Evolutionary conservation across 2,113 vertebrate species (phyloP).

Genomic region (Suncus etruscus): DNA sequence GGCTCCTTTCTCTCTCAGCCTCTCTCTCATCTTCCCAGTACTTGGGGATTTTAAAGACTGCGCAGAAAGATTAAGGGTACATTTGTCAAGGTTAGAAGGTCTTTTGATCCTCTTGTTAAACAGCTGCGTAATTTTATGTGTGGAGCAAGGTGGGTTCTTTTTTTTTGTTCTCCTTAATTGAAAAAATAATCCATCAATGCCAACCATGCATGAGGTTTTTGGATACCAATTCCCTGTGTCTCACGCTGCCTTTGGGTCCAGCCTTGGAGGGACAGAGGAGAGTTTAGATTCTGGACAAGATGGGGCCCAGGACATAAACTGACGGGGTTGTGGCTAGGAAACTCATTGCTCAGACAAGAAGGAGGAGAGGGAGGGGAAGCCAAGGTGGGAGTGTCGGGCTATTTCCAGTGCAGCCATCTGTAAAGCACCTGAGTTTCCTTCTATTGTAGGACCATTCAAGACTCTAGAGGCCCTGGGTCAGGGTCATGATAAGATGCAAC

Average conservation of each 20-base stretch:
- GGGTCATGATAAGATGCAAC: no score
- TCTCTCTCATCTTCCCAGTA: conserved; percentile 39
- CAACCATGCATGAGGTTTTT: not conserved
- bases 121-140: conserved; percentile 44
- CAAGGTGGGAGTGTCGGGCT: no score
- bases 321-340: no score
- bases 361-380: no score
- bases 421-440: no score
- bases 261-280: not conserved
- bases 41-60: conserved; percentile 53
- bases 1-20: conserved; percentile 19
- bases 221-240: not conserved
- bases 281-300: no score
- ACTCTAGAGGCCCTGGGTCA: no score
- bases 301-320: no score
- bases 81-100: conserved; percentile 67
- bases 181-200: conserved; percentile 47
- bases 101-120: conserved; percentile 58
- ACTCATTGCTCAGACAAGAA: no score
- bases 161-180: not conserved
- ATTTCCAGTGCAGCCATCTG: no score
- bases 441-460: no score
- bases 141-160: not conserved
- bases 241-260: not conserved
- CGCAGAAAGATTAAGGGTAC: conserved; percentile 55